phyloP scores from a whole-genome alignment of 2,888 invertebrate genomes.

The Mantis religiosa region DNA sequence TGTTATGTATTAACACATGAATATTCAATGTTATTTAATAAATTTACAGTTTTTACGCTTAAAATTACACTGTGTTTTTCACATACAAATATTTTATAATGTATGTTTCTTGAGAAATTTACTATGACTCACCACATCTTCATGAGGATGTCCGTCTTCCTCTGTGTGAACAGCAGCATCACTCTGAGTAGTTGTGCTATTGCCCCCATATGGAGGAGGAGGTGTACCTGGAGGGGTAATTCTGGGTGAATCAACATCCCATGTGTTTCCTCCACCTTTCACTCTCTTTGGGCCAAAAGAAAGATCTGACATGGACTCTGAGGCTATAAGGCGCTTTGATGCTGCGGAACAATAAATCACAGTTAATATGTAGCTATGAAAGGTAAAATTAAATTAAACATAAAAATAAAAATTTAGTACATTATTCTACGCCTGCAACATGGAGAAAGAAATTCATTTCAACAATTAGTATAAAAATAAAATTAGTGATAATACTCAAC shows the following conservation, averaged over 20 bases:
- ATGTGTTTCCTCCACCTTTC: conserved; percentile 39
- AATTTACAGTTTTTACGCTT: no score
- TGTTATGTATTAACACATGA: no score
- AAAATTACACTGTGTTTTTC: no score
- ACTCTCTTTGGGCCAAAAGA: conserved; percentile 38
- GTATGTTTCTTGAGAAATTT: no score
- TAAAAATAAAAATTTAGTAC: no score
- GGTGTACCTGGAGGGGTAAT: conserved; percentile 82
- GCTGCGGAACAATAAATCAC: conserved; percentile 36
- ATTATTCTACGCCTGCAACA: no score
- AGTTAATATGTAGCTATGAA: no score
- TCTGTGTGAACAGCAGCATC: not conserved
- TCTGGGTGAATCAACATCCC: conserved; percentile 45
- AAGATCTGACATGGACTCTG: conserved; percentile 59
- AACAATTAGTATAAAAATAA: not conserved
- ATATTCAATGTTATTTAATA: no score
- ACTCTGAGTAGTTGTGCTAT: not conserved
- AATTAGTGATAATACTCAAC: not conserved
- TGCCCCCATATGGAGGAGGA: conserved; percentile 69
- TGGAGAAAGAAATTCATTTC: no score
- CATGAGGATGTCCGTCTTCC: not conserved
- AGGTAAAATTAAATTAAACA: no score
- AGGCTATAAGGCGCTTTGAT: conserved; percentile 49
- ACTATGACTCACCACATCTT: not conserved
- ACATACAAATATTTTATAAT: no score